Evolutionary conservation across 2,888 invertebrate genomes (phyloP).

Genomic region (Lagria hirta): DNA sequence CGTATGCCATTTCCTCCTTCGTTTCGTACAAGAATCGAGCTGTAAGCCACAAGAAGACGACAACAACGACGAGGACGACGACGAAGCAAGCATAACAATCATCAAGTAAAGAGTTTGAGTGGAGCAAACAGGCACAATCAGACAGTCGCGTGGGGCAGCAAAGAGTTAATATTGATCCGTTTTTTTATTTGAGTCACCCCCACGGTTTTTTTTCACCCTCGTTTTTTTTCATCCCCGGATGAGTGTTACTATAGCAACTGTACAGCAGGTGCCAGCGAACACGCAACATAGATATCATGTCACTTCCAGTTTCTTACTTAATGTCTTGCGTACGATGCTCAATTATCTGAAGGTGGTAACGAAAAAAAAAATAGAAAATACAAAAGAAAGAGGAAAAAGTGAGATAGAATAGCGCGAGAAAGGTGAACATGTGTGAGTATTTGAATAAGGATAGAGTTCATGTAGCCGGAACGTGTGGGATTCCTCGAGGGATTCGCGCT

Average conservation of each 20-base stretch:
- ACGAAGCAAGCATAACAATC: slow-evolving; percentile 37
- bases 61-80: too few relatives aligned
- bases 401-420: background rate
- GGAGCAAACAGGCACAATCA: slow-evolving; percentile 42
- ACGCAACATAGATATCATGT: slow-evolving; percentile 55
- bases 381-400: background rate
- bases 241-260: slow-evolving; percentile 68
- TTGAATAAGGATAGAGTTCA: background rate
- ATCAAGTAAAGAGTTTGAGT: slow-evolving; percentile 42
- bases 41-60: too few relatives aligned
- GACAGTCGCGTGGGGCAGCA: slow-evolving; percentile 55
- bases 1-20: too few relatives aligned
- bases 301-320: slow-evolving; percentile 51
- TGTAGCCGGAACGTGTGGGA: slow-evolving; percentile 5
- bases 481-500: slow-evolving; percentile 11
- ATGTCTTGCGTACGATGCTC: slow-evolving; percentile 39
- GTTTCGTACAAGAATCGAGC: too few relatives aligned
- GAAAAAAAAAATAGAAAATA: slow-evolving; percentile 14
- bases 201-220: slow-evolving; percentile 63
- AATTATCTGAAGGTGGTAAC: slow-evolving; percentile 6
- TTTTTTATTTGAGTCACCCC: slow-evolving; percentile 67
- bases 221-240: slow-evolving; percentile 58
- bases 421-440: slow-evolving; percentile 2
- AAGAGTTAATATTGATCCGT: slow-evolving; percentile 72
- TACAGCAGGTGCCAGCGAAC: slow-evolving; percentile 58